Evolutionary conservation across 2,888 invertebrate species (phyloP).

Genomic region (Macrophya annulata): DNA sequence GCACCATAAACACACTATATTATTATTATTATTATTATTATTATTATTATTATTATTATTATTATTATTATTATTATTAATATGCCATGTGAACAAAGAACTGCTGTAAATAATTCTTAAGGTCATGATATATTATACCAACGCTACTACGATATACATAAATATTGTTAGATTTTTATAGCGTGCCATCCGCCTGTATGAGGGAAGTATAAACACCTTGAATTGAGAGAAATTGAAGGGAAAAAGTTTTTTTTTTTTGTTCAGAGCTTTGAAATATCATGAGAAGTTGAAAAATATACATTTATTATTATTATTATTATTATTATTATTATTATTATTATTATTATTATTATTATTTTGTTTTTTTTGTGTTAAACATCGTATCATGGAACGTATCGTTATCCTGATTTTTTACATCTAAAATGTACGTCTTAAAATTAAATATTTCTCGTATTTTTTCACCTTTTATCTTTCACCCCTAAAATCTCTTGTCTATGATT

Average conservation of each 20-base stretch:
- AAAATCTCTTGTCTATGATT: not conserved
- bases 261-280: not conserved
- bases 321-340: too few species aligned
- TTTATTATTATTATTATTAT: too few species aligned
- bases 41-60: too few species aligned
- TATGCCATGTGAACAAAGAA: constrained; percentile 50
- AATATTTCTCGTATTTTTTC: not conserved
- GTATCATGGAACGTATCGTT: not conserved
- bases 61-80: not conserved
- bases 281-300: not conserved
- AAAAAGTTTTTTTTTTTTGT: not conserved
- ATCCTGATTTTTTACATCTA: not conserved
- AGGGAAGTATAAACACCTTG: not conserved
- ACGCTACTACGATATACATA: not conserved
- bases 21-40: not conserved
- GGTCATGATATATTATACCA: constrained; percentile 52
- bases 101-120: constrained; percentile 69
- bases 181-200: not conserved
- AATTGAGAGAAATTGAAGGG: not conserved
- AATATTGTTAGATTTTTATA: not conserved
- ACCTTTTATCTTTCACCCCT: not conserved
- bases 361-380: not conserved
- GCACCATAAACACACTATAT: not conserved
- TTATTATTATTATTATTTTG: too few species aligned
- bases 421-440: not conserved